Evolutionary conservation across 2,888 invertebrate species (phyloP), one percentile per base, ranked within the genome.

Genomic region (Polymixis flavicincta): DNA sequence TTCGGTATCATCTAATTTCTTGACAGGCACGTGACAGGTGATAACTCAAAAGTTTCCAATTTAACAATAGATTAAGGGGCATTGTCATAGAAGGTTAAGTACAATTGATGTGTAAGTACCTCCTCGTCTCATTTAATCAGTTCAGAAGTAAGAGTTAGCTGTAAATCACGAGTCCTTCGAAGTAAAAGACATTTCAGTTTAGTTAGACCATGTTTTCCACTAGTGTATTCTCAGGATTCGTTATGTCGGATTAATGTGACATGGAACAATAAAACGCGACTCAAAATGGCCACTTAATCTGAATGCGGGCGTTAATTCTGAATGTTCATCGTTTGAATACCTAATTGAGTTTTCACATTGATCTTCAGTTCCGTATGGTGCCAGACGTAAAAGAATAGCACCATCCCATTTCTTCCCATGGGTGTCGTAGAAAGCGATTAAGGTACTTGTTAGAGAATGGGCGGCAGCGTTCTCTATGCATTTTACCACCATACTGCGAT

Each of bases 271-370:
- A 83, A 86, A 87, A 86, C 74, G 71, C 50, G 74, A 71, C 82
- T 82, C 82, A 86, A 87, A 86, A 81, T 81, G 71, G 78, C 72
- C 78, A 72, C 82, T 88, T 84, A 86, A 86, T 87, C 74, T 76
- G 76, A 84, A 86, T 86, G 88, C 79, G 77, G 74, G 80, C 66
- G 68, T 82, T 87, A 74, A 88, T 74, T 80, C 72, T 78, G 76
- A 84, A 84, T 76, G 80, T 57, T 68, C 74, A 74, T 77, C 74
- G 66, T 85, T 83, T 67, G 70, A 76, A 76, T 76, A 42, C 37
- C 28, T 59, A 81, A 85, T 86, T 77, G 74, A 78, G 71, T 80
- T 84, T 80, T 71, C 78, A 79, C 75, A 76, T 86, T 71, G 77
- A n/a, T n/a, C n/a, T n/a, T n/a, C n/a, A n/a, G n/a, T n/a, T n/a